Conservation (phyloP, 2,797 vertebrate species). For the Caiman crocodilus region DNA sequence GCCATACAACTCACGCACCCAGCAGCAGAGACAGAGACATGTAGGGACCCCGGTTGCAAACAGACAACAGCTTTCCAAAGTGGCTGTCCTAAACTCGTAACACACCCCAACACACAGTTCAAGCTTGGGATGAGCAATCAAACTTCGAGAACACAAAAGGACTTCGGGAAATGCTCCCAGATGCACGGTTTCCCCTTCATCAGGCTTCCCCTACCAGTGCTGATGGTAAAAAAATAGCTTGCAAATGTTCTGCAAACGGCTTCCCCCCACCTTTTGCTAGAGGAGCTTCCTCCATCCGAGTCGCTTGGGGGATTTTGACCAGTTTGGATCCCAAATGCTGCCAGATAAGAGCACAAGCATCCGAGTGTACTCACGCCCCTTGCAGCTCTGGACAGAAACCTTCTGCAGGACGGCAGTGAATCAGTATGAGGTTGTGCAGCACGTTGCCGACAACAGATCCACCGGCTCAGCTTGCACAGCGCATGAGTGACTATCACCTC, state of each 20-base stretch:
- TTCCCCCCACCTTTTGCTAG: background rate
- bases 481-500: background rate
- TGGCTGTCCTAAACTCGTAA: background rate
- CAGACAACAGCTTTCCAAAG: background rate
- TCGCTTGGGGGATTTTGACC: background rate
- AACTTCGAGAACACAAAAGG: background rate
- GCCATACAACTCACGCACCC: too few relatives aligned
- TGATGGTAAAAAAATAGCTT: background rate
- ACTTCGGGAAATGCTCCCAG: background rate
- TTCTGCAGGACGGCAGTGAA: background rate
- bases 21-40: background rate
- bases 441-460: background rate
- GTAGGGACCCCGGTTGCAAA: background rate
- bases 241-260: background rate
- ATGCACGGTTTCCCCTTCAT: background rate
- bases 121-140: background rate
- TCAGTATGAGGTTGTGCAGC: background rate
- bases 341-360: slow-evolving; percentile 1
- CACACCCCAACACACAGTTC: fast-evolving
- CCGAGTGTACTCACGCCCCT: fast-evolving
- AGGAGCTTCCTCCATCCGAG: background rate
- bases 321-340: background rate
- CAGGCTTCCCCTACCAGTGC: background rate
- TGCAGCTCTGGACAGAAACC: background rate
- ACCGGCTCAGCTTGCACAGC: fast-evolving